Conservation (phyloP, 1,140 invertebrate genomes). For the Odontomachus brunneus region DNA sequence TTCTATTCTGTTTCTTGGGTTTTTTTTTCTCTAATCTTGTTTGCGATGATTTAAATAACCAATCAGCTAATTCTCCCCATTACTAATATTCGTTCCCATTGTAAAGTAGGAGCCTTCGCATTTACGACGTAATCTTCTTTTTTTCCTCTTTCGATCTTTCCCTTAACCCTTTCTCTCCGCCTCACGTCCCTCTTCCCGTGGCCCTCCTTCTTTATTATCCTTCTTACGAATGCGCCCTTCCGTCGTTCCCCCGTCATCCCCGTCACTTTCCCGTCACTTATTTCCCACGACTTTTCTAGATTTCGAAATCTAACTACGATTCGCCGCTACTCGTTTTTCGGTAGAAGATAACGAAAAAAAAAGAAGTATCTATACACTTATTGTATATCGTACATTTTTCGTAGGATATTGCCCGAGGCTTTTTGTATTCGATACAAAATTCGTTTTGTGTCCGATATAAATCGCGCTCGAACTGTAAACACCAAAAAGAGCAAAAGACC, state of each 20-base stretch:
- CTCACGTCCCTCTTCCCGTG: background rate
- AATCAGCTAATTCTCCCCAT: background rate
- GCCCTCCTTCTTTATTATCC: background rate
- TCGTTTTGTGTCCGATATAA: slow-evolving; percentile 22
- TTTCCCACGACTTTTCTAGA: slow-evolving; percentile 38
- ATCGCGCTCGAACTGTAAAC: slow-evolving; percentile 4
- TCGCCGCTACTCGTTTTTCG: slow-evolving; percentile 35
- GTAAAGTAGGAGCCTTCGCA: background rate
- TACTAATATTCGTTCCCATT: background rate
- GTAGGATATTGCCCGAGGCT: slow-evolving; percentile 42
- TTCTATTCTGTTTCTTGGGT: background rate
- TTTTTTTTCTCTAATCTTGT: background rate
- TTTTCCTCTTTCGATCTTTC: background rate
- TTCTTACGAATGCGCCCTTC: slow-evolving; percentile 66
- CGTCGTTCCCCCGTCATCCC: background rate
- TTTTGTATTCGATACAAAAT: slow-evolving; percentile 35
- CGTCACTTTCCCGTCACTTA: background rate
- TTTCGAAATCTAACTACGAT: slow-evolving; percentile 55
- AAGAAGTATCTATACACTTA: slow-evolving; percentile 40
- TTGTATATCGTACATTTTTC: slow-evolving; percentile 35
- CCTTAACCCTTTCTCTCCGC: too few relatives aligned
- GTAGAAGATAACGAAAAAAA: slow-evolving; percentile 12
- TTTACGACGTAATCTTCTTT: slow-evolving; percentile 14
- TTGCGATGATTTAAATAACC: slow-evolving; percentile 11
- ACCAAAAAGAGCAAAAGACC: slow-evolving; percentile 38